These are phyloP conservation scores for Tragulus kanchil DNA, from an alignment of 2,113 vertebrate genomes.

Conservation along the genomic window DNA sequence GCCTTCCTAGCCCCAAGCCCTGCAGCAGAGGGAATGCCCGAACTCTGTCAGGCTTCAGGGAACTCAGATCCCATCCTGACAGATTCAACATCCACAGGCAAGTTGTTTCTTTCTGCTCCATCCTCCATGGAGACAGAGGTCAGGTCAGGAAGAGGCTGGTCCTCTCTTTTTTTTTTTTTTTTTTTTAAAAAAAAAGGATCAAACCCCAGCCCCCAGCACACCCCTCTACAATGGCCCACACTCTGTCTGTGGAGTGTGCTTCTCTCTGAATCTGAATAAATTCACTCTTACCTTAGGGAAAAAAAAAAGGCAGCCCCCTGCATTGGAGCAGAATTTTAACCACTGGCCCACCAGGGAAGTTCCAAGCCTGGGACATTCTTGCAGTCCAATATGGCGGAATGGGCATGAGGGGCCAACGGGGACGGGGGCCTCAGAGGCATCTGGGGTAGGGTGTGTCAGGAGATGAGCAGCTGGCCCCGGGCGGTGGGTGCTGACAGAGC, in stretches of 20 bases:
- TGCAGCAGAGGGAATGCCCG: background rate
- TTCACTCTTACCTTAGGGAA: too few relatives aligned
- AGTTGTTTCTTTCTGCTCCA: background rate
- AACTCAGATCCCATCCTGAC: background rate
- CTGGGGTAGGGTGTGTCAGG: slow-evolving; percentile 14
- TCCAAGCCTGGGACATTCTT: background rate
- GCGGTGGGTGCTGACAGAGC: slow-evolving; percentile 69
- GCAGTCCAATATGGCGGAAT: background rate
- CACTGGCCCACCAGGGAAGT: background rate
- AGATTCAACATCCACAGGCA: background rate
- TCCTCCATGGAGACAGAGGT: background rate
- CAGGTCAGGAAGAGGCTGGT: background rate
- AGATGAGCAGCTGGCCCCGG: slow-evolving; percentile 75
- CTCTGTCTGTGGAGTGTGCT: too few relatives aligned
- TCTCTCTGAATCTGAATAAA: too few relatives aligned
- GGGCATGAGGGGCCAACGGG: background rate
- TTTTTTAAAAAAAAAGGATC: too few relatives aligned
- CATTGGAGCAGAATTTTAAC: background rate
- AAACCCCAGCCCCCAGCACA: too few relatives aligned
- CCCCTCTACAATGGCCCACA: too few relatives aligned
- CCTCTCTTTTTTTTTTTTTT: too few relatives aligned
- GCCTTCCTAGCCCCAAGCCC: background rate
- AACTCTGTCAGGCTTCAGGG: background rate
- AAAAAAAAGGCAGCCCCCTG: background rate
- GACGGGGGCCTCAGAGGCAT: slow-evolving; percentile 45